Evolutionary conservation across 2,888 invertebrate species (phyloP), one percentile per base, ranked within the genome.

Genomic region (Cyclophora punctaria): DNA sequence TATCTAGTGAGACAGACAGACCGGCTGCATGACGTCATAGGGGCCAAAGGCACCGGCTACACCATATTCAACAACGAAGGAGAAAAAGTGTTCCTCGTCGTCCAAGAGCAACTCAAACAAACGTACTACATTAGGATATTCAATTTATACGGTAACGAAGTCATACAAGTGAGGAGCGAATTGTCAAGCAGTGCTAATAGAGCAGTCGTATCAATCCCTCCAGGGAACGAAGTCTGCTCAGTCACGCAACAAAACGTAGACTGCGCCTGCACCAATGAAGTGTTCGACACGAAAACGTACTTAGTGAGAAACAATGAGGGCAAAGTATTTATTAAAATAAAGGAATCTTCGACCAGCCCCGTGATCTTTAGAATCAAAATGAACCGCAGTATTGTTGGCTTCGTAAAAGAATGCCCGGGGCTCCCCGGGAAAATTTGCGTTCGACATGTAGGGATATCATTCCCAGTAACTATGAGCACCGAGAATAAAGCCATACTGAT

Each of bases 91-190:
- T 83, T 83, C 49, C 33, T 83, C 3, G 83, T 78, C 0, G 67
- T 75, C 0, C 60, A 69, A 41, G 60, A 66, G 1, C 69, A 60
- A 7, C 49, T 41, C 1, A 64, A 56, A 41, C 63, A 48, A 6
- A 65, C 62, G 35, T 73, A 73, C 49, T 48, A 68, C 35, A 54
- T 83, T 0, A 78, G 66, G 51, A 68, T 83, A 6, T 83, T 65
- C 53, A 83, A 83, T 45, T 52, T 59, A 35, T 82, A 83, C 48
- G 83, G 83, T 0, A 83, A 81, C 41, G 80, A 83, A 59, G 71
- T 82, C 0, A 75, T 83, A 3, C 55, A 74, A 51, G 64, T 83
- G 0, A 66, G 61, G 20, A 69, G 57, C 48, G 67, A 67, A 3
- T 62, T 53, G 44, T 55, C 56, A 2, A 57, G 57, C 0, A 78